Base-by-base conservation (phyloP, 2,797 vertebrate genomes). In the Cryptoprocta ferox region DNA sequence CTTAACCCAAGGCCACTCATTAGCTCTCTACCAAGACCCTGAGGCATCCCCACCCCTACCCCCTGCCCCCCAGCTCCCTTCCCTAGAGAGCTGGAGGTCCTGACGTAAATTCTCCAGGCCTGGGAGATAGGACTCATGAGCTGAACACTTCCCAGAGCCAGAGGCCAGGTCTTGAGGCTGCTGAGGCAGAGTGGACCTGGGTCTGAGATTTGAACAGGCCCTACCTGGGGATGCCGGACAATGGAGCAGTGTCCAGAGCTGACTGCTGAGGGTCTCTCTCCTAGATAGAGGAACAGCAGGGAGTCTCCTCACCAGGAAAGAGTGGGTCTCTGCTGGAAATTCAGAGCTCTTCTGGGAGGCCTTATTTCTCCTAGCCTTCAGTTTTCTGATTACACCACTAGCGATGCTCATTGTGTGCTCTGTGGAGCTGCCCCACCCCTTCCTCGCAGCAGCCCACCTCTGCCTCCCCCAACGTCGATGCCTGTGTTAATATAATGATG, bases 401-500 rank as follows among this genome's bases (percentile, higher is more conserved):
- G 66, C 30, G 9, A 30, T 37, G 26, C 59, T 86, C 9, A 35
- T 84, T 50, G 19, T 70, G 42, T 35, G 26, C 76, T 28, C 0
- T 63, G 73, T 93, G 32, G 45, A 83, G 39, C 73, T 82, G 75
- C 50, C 28, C 35, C 37, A 39, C 68, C 53, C 13, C 61, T 81
- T 95, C 71, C 70, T 93, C 78, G 89, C 2, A 42, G 88, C 65
- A 89, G 30, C 18, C 37, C 15, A 28, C 56, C 56, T 3, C 78
- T 70, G 21, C 48, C 42, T 84, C 73, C 10, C 24, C 30, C 18
- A 30, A 50, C 93, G 82, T 56, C 11, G 14, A 32, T 71, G 39
- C 79, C 86, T 94, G 68, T 95, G 93, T 83, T 97, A 94, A 63
- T 95, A 88, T n/a, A 93, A 95, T 97, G 96, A 85, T 95, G 32